Base-by-base conservation (phyloP, 2,888 invertebrate genomes). In the Malacosoma neustria region DNA sequence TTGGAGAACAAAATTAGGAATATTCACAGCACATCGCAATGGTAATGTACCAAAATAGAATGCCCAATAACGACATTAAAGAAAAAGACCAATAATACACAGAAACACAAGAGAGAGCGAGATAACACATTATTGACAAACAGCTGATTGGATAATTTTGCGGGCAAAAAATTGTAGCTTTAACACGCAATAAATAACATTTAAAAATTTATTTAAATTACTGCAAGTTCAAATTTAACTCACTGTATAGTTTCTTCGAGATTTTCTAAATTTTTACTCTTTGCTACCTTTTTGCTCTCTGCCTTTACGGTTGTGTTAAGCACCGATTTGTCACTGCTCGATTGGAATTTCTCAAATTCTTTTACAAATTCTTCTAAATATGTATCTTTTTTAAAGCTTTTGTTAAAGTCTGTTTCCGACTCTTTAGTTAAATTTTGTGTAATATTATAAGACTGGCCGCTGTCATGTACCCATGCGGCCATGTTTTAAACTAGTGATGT, bases 11-110 rank as follows among this genome's bases (percentile, higher is more conserved):
- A 73, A 72, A 72, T 69, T 73, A 73, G 68, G 68, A 72, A 74
- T 76, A 71, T 72, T 72, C 71, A 66, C 72, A 75, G 71, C 72
- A 67, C 73, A 76, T 74, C 70, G 65, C 80, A 81, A 82, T 82
- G 85, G 84, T 79, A 82, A 81, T 79, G 72, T 73, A 80, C 81
- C 59, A 79, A 85, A 85, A 85, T 85, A 85, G 85, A 75, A 76
- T 84, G 77, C 73, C 84, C 84, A 82, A 84, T 84, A 81, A 73
- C 68, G 77, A 73, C 60, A 59, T 63, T 61, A 58, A 51, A 68
- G 73, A 71, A 69, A 74, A 68, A 74, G 72, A 52, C 63, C 61
- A 71, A 51, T 61, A 61, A 14, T 61, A 67, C 48, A 60, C 53
- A 56, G 46, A 36, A 44, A 43, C 36, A 40, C 49, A 46, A 42